Conservation (phyloP, 2,797 vertebrate species). For the Premnoplex brunnescens region DNA sequence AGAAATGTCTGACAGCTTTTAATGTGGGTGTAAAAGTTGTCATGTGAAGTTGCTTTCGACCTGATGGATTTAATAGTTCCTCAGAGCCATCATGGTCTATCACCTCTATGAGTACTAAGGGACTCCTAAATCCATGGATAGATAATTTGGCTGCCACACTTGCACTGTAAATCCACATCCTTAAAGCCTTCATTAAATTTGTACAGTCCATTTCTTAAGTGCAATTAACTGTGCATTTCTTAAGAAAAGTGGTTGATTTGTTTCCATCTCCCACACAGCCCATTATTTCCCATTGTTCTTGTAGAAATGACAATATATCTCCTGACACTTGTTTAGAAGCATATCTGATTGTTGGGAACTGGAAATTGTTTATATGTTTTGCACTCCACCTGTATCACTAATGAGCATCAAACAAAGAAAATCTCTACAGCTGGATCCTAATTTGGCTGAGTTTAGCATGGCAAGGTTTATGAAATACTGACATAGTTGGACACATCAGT, state of each 20-base stretch:
- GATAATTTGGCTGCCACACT: conserved; percentile 64
- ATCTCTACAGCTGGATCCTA: not conserved
- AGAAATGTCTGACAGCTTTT: conserved; percentile 4
- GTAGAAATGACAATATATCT: not conserved
- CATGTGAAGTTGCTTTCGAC: conserved; percentile 50
- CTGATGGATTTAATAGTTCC: conserved; percentile 62
- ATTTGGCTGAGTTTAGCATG: not conserved
- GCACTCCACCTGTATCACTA: not conserved
- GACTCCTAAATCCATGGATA: conserved; percentile 60
- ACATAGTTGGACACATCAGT: not conserved
- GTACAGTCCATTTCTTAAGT: conserved; percentile 43
- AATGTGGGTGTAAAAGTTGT: conserved; percentile 40
- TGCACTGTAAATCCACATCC: conserved; percentile 52
- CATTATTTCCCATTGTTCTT: not conserved
- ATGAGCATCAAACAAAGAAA: not conserved
- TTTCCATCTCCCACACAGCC: not conserved
- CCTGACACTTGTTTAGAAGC: not conserved
- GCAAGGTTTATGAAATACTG: not conserved
- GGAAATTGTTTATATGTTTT: not conserved
- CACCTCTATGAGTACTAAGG: conserved; percentile 60
- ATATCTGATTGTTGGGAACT: not conserved
- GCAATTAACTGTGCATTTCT: conserved; percentile 32
- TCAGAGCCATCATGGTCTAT: conserved; percentile 62
- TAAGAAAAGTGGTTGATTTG: conserved; percentile 9
- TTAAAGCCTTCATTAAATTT: conserved; percentile 60